These are phyloP conservation scores for Diadema setosum DNA, from an alignment of 35 echinoderm and acorn worm species.

Conservation along the genomic window DNA sequence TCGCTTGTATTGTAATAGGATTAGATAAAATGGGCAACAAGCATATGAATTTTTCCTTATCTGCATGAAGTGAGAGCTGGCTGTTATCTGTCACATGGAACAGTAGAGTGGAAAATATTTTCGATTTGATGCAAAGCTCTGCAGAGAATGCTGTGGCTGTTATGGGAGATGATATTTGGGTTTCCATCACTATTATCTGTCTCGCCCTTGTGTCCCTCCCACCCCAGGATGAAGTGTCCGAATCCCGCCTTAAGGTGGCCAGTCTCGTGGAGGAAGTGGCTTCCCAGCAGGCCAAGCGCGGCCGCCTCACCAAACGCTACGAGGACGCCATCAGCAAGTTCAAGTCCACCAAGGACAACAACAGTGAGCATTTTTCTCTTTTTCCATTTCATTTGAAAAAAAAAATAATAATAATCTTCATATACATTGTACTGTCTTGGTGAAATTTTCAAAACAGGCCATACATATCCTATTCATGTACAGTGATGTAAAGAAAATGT, in stretches of 20 bases:
- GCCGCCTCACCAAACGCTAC: slow-evolving; percentile 57
- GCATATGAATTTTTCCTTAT: too few species aligned
- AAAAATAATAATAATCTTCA: too few species aligned
- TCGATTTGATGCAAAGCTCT: too few species aligned
- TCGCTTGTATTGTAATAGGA: too few species aligned
- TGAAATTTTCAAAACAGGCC: too few species aligned
- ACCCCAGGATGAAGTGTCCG: slow-evolving; percentile 78
- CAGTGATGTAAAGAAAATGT: neutral
- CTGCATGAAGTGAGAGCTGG: too few species aligned
- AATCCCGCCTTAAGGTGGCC: slow-evolving; percentile 82
- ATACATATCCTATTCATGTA: too few species aligned
- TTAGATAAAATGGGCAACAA: too few species aligned
- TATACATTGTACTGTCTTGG: too few species aligned
- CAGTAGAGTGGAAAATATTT: too few species aligned
- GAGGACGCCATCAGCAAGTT: slow-evolving; percentile 88
- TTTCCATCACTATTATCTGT: neutral
- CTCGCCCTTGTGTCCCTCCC: neutral
- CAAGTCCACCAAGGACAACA: slow-evolving; percentile 79
- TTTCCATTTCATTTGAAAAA: neutral
- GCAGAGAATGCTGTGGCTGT: neutral
- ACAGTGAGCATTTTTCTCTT: slow-evolving; percentile 9
- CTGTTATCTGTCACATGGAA: too few species aligned
- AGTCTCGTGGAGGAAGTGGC: slow-evolving; percentile 79
- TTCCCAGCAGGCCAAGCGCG: slow-evolving; percentile 35
- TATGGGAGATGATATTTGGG: neutral